Evolutionary conservation across 2,113 vertebrate species (phyloP).

Genomic region (Entosphenus tridentatus): DNA sequence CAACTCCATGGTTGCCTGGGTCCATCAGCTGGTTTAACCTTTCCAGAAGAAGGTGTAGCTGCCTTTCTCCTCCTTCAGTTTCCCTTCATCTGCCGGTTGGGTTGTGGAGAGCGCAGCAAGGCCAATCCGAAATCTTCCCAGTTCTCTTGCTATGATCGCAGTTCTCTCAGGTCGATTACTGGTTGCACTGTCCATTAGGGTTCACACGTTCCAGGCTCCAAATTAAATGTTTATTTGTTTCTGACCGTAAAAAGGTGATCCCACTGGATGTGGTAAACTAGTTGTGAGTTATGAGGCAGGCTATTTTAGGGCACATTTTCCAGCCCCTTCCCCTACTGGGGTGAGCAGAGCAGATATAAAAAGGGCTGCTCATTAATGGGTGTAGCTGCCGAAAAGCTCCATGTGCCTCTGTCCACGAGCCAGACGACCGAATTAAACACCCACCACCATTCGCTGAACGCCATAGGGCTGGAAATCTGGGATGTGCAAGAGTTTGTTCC

Average conservation of each 20-base stretch:
- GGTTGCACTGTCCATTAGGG: background rate
- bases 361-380: background rate
- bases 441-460: background rate
- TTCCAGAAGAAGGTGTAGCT: background rate
- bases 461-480: background rate
- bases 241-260: background rate
- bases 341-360: background rate
- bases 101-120: background rate
- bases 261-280: background rate
- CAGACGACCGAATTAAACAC: background rate
- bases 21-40: background rate
- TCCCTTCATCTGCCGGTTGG: background rate
- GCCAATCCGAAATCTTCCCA: background rate
- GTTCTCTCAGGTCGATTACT: background rate
- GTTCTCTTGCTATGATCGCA: background rate
- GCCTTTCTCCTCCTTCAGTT: background rate
- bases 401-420: background rate
- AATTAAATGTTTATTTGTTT: background rate
- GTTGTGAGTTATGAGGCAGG: background rate
- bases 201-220: background rate
- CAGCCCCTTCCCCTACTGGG: background rate
- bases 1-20: background rate
- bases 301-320: background rate
- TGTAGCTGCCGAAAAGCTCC: background rate
- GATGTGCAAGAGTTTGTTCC: too few relatives aligned